These are phyloP conservation scores for Drosophila mettleri DNA, from an alignment of 2,888 invertebrate species.

Conservation along the genomic window DNA sequence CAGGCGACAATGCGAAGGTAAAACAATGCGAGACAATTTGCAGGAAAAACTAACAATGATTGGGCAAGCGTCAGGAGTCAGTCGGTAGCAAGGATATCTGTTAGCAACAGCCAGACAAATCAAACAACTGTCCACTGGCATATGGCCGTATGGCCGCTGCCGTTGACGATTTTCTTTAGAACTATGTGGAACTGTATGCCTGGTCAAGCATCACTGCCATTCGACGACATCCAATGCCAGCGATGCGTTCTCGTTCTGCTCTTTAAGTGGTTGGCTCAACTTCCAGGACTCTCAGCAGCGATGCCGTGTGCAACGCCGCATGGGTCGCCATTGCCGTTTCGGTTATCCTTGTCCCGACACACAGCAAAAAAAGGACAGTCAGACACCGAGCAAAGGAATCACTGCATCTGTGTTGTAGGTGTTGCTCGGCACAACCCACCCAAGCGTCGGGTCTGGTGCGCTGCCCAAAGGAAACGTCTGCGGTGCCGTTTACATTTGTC, in stretches of 20 bases:
- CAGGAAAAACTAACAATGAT: conserved; percentile 63
- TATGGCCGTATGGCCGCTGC: conserved; percentile 59
- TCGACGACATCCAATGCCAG: conserved; percentile 8
- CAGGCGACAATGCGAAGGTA: conserved; percentile 39
- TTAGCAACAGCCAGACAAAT: conserved; percentile 42
- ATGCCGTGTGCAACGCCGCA: conserved; percentile 74
- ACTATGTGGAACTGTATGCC: conserved; percentile 52
- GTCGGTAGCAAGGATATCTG: conserved; percentile 58
- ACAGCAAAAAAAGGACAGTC: conserved; percentile 22
- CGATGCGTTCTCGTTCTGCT: conserved; percentile 38
- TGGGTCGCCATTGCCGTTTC: conserved; percentile 42
- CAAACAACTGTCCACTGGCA: conserved; percentile 70
- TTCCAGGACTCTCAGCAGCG: conserved; percentile 16
- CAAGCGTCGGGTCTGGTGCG: conserved; percentile 39
- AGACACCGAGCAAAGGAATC: conserved; percentile 43
- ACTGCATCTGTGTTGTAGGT: conserved; percentile 59
- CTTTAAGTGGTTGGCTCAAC: conserved; percentile 57
- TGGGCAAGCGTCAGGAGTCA: conserved; percentile 45
- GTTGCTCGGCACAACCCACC: conserved; percentile 69
- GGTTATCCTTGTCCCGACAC: conserved; percentile 12
- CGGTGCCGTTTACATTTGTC: conserved; percentile 72
- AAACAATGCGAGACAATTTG: conserved; percentile 41
- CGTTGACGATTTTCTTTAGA: conserved; percentile 55
- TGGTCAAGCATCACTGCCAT: conserved; percentile 65
- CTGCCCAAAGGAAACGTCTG: conserved; percentile 36